Percentiles rank a stretch among this genome's conserved stretches.
Conservation (phyloP, 2,797 vertebrate species). For the Carapus acus region DNA sequence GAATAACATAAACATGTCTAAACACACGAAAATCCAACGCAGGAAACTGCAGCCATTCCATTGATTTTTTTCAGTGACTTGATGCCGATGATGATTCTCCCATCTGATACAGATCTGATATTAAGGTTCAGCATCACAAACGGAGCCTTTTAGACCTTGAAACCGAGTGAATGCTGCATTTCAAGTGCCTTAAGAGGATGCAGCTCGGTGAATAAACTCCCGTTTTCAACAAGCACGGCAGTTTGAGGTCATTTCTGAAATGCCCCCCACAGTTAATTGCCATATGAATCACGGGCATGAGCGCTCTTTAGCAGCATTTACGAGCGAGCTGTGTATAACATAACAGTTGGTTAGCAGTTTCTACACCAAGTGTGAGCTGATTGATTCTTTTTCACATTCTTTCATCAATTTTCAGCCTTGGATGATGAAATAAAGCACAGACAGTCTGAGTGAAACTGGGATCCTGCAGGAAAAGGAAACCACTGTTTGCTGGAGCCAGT, state of each 20-base stretch:
- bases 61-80: too few relatives aligned
- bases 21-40: too few relatives aligned
- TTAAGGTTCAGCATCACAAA: slow-evolving; percentile 49
- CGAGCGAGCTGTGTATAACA: slow-evolving; percentile 26
- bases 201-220: slow-evolving; percentile 47
- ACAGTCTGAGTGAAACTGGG: neutral
- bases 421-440: slow-evolving; percentile 10
- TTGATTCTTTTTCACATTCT: slow-evolving; percentile 32
- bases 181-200: slow-evolving; percentile 50
- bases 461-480: neutral
- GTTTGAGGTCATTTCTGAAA: slow-evolving; percentile 56
- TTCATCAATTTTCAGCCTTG: slow-evolving; percentile 18
- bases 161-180: slow-evolving; percentile 25
- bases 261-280: slow-evolving; percentile 46
- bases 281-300: slow-evolving; percentile 33
- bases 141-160: too few relatives aligned
- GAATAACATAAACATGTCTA: too few relatives aligned
- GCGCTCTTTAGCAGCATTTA: slow-evolving; percentile 34
- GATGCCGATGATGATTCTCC: too few relatives aligned
- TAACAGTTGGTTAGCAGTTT: slow-evolving; percentile 18
- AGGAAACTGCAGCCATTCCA: too few relatives aligned
- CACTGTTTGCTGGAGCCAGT: neutral
- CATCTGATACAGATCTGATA: slow-evolving; percentile 29
- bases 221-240: slow-evolving; percentile 42
- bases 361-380: slow-evolving; percentile 9